Evolutionary conservation across 1,140 invertebrate species (phyloP).

Genomic region (Drosophila bifasciata): DNA sequence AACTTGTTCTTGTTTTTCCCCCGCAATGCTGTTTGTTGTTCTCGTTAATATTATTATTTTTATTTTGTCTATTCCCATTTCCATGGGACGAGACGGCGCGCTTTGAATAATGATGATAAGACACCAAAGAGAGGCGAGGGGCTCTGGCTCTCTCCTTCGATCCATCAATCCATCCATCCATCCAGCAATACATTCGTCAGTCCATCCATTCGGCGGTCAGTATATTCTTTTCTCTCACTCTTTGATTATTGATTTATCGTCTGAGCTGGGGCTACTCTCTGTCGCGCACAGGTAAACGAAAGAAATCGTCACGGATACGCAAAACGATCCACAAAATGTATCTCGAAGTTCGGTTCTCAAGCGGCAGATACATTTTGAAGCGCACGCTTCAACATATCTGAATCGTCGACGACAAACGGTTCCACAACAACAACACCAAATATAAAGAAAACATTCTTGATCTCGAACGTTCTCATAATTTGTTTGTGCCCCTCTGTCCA

Average conservation of each 20-base stretch:
- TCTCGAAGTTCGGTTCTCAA: conserved; percentile 23
- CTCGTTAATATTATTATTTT: conserved; percentile 78
- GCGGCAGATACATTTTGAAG: conserved; percentile 74
- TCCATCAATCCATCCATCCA: conserved; percentile 19
- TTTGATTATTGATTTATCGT: conserved; percentile 81
- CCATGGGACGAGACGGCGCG: conserved; percentile 42
- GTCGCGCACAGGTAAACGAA: conserved; percentile 61
- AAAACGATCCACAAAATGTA: conserved; percentile 54
- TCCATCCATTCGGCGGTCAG: conserved; percentile 7
- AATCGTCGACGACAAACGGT: conserved; percentile 69
- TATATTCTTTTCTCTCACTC: conserved; percentile 30
- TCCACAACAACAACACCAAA: conserved; percentile 55
- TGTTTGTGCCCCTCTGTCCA: conserved; percentile 49
- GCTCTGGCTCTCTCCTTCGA: conserved; percentile 26
- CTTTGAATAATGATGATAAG: conserved; percentile 83
- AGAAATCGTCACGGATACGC: conserved; percentile 75
- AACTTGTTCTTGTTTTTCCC: conserved; percentile 71
- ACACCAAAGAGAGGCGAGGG: conserved; percentile 9
- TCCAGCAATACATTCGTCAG: conserved; percentile 1
- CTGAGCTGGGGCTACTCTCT: conserved; percentile 19
- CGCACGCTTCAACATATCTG: conserved; percentile 75
- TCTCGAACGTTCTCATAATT: conserved; percentile 76
- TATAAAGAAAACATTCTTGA: conserved; percentile 67
- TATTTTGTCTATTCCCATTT: conserved; percentile 62
- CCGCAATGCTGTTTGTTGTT: conserved; percentile 70